Percentiles rank a stretch among this genome's conserved stretches.
Evolutionary conservation across 2,797 vertebrate genomes (phyloP).

Genomic region (Hippocampus kuda): DNA sequence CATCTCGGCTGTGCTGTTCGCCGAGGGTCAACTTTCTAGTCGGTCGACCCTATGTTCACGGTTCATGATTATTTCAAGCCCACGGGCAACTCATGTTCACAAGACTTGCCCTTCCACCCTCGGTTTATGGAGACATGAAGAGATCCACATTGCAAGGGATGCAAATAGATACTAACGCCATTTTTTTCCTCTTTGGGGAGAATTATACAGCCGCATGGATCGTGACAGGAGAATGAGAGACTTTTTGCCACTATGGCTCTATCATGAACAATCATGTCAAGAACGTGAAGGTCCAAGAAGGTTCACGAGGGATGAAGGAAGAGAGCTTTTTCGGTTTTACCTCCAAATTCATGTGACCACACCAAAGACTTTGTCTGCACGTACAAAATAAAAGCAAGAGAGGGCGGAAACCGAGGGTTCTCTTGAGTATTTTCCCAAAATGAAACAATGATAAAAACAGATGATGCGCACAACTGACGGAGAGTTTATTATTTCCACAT

Average conservation of each 20-base stretch:
- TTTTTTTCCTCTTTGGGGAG: no score
- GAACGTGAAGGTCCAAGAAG: background rate
- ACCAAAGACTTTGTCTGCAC: background rate
- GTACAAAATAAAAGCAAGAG: background rate
- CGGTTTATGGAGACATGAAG: background rate
- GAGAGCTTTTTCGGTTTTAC: background rate
- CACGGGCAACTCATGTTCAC: background rate
- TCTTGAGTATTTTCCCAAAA: background rate
- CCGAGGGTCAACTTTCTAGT: conserved; percentile 39
- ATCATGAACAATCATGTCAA: no score
- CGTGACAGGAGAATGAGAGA: no score
- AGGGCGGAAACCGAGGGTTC: background rate
- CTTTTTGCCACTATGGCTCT: background rate
- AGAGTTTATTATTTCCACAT: conserved; percentile 57
- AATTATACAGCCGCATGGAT: no score
- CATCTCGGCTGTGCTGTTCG: conserved; percentile 22
- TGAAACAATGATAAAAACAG: background rate
- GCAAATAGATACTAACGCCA: background rate
- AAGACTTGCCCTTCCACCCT: background rate
- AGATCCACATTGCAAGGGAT: background rate
- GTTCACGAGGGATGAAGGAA: background rate
- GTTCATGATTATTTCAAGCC: conserved; percentile 19
- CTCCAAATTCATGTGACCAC: background rate
- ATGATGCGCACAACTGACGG: conserved; percentile 28
- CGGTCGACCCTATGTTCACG: conserved; percentile 15